Conservation (phyloP, 2,888 invertebrate genomes). For the Chrysina gloriosa region DNA sequence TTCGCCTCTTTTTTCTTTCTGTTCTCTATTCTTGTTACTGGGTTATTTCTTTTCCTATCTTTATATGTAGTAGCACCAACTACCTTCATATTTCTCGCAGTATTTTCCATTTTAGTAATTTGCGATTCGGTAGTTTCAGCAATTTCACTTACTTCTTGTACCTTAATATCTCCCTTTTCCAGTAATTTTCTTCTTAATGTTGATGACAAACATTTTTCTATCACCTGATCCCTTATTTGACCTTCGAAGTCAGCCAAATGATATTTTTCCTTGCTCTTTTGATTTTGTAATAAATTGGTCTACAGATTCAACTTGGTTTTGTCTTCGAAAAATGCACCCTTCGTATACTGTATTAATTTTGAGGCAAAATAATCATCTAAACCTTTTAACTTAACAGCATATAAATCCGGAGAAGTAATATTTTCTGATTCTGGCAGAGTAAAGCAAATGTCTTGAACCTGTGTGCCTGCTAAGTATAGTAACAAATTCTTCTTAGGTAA, state of each 20-base stretch:
- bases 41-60: not conserved
- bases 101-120: not conserved
- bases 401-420: not conserved
- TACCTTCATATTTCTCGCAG: not conserved
- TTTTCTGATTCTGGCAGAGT: conserved; percentile 23
- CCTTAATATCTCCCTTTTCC: conserved; percentile 27
- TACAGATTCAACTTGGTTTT: conserved; percentile 10
- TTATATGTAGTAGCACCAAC: not conserved
- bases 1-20: no score
- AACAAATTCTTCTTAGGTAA: no score
- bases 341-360: conserved; percentile 33
- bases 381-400: conserved; percentile 2
- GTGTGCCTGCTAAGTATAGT: no score
- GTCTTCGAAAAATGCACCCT: conserved; percentile 27
- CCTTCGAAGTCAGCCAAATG: not conserved
- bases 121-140: conserved; percentile 28
- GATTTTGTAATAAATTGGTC: conserved; percentile 35
- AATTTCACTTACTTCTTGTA: conserved; percentile 23
- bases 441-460: conserved; percentile 34
- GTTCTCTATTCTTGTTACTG: no score
- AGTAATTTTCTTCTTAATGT: conserved; percentile 17
- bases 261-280: conserved; percentile 23
- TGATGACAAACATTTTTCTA: conserved; percentile 22
- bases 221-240: conserved; percentile 30
- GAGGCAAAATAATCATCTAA: no score